Evolutionary conservation across 2,888 invertebrate genomes (phyloP), one percentile per base, ranked within the genome.

Genomic region (Ashinkailepas kermadecensis): DNA sequence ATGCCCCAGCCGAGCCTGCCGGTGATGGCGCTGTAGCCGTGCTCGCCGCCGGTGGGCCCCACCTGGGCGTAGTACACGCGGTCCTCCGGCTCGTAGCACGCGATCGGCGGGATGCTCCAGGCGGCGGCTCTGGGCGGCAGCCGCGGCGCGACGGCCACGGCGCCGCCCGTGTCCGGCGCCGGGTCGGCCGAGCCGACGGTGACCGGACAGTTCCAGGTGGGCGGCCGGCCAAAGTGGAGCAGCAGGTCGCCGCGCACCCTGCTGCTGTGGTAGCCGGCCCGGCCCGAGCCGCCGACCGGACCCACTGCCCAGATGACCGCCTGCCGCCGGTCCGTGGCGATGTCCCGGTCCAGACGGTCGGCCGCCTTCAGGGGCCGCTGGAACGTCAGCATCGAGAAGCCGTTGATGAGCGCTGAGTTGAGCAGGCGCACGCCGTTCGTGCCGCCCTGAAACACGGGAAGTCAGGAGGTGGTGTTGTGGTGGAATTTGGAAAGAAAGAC

Each of bases 11-110:
- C 96, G 23, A 95, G 95, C 87, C 95, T 95, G 86, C 88, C 88
- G 81, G 88, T 88, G n/a, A 88, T 96, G 6, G 96, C 95, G 18
- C 94, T 91, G 88, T 96, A 96, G 39, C 96, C 96, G 85, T 92
- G 92, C 87, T 94, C 94, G 56, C 95, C 95, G 3, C 96, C 96
- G 8, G 95, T 95, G 25, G 96, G 96, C 11, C 96, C 96, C 92
- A 96, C 93, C 88, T 96, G 96, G 1, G 95, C 95, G 87, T 95
- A 95, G 88, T 95, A 94, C 7, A 95, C 94, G 21, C 95, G 94
- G 87, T 96, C 95, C 78, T 94, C 94, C 0, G 96, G 96, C 87
- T 96, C 95, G 86, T 94, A 86, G 87, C 96, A 96, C 87, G 94
- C 92, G 85, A 96, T 95, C 21, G 94, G 91, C 11, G 96, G 96